Base-by-base conservation (phyloP, 2,797 vertebrate species). In the Propithecus perrieri region DNA sequence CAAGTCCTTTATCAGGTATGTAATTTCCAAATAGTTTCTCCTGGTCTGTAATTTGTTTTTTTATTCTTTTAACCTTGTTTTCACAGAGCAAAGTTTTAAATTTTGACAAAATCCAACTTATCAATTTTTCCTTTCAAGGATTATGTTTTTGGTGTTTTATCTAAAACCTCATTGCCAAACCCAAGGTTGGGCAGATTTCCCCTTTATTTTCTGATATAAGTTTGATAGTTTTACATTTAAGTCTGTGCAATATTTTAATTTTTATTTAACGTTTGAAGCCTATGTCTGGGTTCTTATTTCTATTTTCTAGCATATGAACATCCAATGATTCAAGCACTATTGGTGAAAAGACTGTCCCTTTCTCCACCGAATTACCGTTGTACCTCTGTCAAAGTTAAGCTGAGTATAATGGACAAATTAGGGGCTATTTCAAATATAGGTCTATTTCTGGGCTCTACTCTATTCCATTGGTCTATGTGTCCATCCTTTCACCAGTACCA, bases 21-120 rank as follows among this genome's bases (percentile, higher is more conserved):
- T 53, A 59, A 75, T 46, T 75, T 41, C 55, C 33, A 74, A 57
- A n/a, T 48, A 88, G 72, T 79, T 83, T 57, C 55, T 74, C 14
- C 17, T 11, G 33, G 24, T 48, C 11, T 50, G 7, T 80, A 26
- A 50, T 33, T 88, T 89, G 41, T 33, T 46, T 88, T 89, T 74
- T 83, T 17, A 50, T 35, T 79, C 41, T 92, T 83, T 63, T 88
- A 67, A 74, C 4, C 71, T 7, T 84, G 38, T 50, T 91, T 74
- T 79, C 61, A 85, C 35, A 85, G 9, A 85, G n/a, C 22, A 61
- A 53, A 75, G 24, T 76, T 92, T 79, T 80, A 48, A 87, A 76
- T 50, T 94, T 72, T 92, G 41, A 95, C 12, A 65, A 76, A 96
- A 92, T 89, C 22, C n/a, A 91, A 83, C 4, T 67, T 63, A 79